Base-by-base conservation (phyloP, 2,888 invertebrate species). In the Platycheirus albimanus region DNA sequence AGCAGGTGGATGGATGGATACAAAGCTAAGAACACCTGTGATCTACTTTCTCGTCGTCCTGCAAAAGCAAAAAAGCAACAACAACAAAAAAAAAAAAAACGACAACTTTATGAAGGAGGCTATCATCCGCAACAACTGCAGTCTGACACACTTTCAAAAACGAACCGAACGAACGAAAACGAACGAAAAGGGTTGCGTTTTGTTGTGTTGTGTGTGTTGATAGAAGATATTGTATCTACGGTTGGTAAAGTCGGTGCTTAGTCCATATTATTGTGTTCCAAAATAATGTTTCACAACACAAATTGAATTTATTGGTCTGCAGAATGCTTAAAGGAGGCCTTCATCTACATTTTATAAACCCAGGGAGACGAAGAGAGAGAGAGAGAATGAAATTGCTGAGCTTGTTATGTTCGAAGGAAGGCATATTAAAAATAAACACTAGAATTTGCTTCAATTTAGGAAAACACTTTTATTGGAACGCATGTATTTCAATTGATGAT, bases 31-130 rank as follows among this genome's bases (percentile, higher is more conserved):
- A 77, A 77, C 77, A 77, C 70, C 70, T 77, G 70, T 77, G 77
- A 56, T 70, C 70, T 47, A 77, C 76, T 77, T 77, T 77, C 69
- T 47, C 20, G n/a, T n/a, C n/a, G 33, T 47, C 43, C 15, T 71
- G 49, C 5, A 13, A 33, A n/a, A 8, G 1, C 8, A 8, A 36
- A 36, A 36, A 36, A 1, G 10, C 8, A 36, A 36, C 3, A 36
- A n/a, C n/a, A 6, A 36, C 8, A 36, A 36, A 36, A 36, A 3
- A 36, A 36, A 36, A 36, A 36, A 6, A 36, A 36, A n/a, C n/a
- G n/a, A n/a, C n/a, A n/a, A n/a, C n/a, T n/a, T 11, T 11, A 10
- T 10, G n/a, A 36, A 36, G 10, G 8, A 36, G 10, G n/a, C n/a
- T n/a, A n/a, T n/a, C n/a, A n/a, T n/a, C n/a, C 11, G 3, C 36